A percentile compares a stretch with the other conserved stretches of the same genome.
These are phyloP conservation scores for Schlechtendalia chinensis DNA, from an alignment of 1,140 invertebrate genomes.

Conservation along the genomic window DNA sequence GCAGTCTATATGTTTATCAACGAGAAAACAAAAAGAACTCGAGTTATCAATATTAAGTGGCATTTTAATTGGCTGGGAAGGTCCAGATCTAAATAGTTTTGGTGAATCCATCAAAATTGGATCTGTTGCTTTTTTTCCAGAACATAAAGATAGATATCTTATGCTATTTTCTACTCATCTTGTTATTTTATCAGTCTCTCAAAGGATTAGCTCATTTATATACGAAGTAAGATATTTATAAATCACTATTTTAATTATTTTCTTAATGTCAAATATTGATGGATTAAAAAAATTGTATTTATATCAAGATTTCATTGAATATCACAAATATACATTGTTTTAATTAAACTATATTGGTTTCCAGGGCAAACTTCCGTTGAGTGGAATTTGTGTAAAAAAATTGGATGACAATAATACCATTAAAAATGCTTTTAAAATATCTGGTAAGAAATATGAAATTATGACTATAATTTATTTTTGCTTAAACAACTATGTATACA, in stretches of 20 bases:
- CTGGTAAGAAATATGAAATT: constrained; percentile 58
- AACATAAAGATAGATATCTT: constrained; percentile 85
- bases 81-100: constrained; percentile 74
- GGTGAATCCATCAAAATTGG: constrained; percentile 83
- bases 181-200: constrained; percentile 85
- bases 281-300: no score
- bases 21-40: constrained; percentile 91
- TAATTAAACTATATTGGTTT: constrained; percentile 52
- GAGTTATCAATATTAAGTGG: constrained; percentile 91
- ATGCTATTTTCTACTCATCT: constrained; percentile 85
- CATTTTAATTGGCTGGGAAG: constrained; percentile 86
- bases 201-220: constrained; percentile 89
- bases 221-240: constrained; percentile 73
- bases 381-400: constrained; percentile 75
- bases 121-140: constrained; percentile 76
- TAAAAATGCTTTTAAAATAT: constrained; percentile 90
- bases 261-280: no score
- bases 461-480: neutral
- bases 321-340: no score
- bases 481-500: neutral
- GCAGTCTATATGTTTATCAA: constrained; percentile 77
- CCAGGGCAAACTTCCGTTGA: constrained; percentile 84
- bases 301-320: no score
- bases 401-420: constrained; percentile 76
- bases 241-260: neutral